Evolutionary conservation across 1,140 invertebrate species (phyloP).

Genomic region (Notospermus geniculatus): DNA sequence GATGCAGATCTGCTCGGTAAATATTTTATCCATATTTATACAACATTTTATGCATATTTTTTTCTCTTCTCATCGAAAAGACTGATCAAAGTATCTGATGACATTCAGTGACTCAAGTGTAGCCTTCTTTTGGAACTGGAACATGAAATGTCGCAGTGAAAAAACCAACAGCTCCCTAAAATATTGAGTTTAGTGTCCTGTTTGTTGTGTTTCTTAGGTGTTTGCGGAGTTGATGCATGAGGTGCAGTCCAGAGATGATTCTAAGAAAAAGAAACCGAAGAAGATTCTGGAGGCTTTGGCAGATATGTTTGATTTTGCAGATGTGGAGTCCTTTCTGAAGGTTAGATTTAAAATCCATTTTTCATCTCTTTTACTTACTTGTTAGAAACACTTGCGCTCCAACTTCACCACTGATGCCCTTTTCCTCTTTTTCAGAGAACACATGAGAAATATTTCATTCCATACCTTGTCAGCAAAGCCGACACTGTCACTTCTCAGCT

Average conservation of each 20-base stretch:
- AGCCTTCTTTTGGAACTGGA: too few species aligned
- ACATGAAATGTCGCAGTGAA: too few species aligned
- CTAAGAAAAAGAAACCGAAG: constrained; percentile 23
- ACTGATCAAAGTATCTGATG: too few species aligned
- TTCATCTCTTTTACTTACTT: too few species aligned
- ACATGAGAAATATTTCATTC: constrained; percentile 46
- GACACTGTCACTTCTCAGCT: constrained; percentile 43
- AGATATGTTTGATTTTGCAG: constrained; percentile 34
- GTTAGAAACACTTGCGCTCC: too few species aligned
- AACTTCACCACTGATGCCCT: too few species aligned
- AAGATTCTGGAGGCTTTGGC: constrained; percentile 36
- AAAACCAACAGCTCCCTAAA: too few species aligned
- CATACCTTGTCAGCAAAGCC: constrained; percentile 49
- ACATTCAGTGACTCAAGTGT: too few species aligned
- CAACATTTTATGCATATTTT: not conserved
- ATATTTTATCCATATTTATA: not conserved
- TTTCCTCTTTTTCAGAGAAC: constrained; percentile 29
- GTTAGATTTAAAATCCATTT: constrained; percentile 21
- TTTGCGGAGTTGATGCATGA: constrained; percentile 38
- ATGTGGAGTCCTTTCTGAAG: constrained; percentile 42
- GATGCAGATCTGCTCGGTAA: constrained; percentile 38
- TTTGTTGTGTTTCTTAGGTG: constrained; percentile 33
- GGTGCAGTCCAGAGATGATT: constrained; percentile 21
- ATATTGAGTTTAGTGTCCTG: too few species aligned
- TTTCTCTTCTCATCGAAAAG: too few species aligned